Evolutionary conservation across 2,797 vertebrate genomes (phyloP).

Genomic region (Liasis olivaceus): DNA sequence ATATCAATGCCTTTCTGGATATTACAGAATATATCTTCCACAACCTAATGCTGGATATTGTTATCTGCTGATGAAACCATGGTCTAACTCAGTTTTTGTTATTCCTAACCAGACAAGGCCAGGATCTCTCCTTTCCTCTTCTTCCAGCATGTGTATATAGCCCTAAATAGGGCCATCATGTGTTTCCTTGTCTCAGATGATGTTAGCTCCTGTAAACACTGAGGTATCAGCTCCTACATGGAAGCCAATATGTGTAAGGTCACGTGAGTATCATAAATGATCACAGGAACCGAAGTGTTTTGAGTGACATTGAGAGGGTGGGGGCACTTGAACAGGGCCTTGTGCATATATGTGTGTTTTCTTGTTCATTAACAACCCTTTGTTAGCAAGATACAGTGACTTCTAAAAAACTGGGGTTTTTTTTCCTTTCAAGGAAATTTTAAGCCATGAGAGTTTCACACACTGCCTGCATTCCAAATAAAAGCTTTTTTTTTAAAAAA

Average conservation of each 20-base stretch:
- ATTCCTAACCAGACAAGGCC: background rate
- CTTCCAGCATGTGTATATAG: background rate
- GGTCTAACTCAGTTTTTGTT: background rate
- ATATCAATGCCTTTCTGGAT: background rate
- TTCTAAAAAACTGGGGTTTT: slow-evolving; percentile 19
- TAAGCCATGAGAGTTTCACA: slow-evolving; percentile 34
- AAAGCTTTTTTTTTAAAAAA: slow-evolving; percentile 16
- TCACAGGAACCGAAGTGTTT: background rate
- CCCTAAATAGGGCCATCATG: background rate
- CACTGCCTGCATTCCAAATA: slow-evolving; percentile 52
- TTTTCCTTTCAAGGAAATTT: slow-evolving; percentile 37
- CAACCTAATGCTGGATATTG: background rate
- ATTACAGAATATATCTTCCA: background rate
- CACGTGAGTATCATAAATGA: background rate
- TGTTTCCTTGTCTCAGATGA: background rate
- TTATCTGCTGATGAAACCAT: background rate
- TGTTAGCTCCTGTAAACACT: background rate
- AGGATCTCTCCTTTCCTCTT: background rate
- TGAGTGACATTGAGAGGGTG: background rate
- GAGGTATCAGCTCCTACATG: background rate
- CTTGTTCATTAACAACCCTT: background rate
- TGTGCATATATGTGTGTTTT: background rate
- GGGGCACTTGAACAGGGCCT: background rate
- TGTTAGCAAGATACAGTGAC: background rate
- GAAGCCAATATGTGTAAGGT: background rate